Conservation (phyloP, 30 jellyfish, hydroid and myxozoan genomes). For the Hydractinia echinata region DNA sequence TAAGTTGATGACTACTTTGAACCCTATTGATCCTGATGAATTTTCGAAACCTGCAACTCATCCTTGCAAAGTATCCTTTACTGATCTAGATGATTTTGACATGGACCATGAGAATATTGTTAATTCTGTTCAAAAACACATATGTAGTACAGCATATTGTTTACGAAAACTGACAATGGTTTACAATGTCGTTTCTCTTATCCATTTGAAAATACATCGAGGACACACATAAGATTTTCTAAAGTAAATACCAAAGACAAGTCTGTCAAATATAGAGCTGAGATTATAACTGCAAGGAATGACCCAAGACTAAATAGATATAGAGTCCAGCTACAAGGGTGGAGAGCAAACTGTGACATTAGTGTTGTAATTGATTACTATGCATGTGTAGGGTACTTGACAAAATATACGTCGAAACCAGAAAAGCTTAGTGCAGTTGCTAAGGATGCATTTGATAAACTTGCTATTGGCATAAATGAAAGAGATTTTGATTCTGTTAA, state of each 20-base stretch:
- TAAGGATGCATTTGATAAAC: too few relatives aligned
- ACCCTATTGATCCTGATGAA: constrained; percentile 39
- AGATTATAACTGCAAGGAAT: constrained; percentile 32
- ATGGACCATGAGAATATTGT: constrained; percentile 34
- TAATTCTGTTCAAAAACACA: constrained; percentile 38
- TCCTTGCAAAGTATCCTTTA: constrained; percentile 39
- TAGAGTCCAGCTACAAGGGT: constrained; percentile 44
- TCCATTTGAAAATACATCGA: constrained; percentile 2
- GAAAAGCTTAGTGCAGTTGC: too few relatives aligned
- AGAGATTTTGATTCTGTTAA: too few relatives aligned
- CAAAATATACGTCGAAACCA: too few relatives aligned
- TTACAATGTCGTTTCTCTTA: too few relatives aligned
- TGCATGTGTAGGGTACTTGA: too few relatives aligned
- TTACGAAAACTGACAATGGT: too few relatives aligned
- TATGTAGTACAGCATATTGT: too few relatives aligned
- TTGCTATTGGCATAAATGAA: too few relatives aligned
- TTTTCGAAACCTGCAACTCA: constrained; percentile 32
- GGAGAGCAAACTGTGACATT: too few relatives aligned
- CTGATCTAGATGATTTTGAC: constrained; percentile 12
- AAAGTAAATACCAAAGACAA: constrained; percentile 22
- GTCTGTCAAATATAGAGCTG: constrained; percentile 23
- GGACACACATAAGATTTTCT: constrained; percentile 35
- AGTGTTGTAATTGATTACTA: too few relatives aligned
- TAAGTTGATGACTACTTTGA: constrained; percentile 13
- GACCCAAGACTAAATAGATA: constrained; percentile 44